phyloP scores from a whole-genome alignment of 2,113 vertebrate genomes.

The Holacanthus passer region DNA sequence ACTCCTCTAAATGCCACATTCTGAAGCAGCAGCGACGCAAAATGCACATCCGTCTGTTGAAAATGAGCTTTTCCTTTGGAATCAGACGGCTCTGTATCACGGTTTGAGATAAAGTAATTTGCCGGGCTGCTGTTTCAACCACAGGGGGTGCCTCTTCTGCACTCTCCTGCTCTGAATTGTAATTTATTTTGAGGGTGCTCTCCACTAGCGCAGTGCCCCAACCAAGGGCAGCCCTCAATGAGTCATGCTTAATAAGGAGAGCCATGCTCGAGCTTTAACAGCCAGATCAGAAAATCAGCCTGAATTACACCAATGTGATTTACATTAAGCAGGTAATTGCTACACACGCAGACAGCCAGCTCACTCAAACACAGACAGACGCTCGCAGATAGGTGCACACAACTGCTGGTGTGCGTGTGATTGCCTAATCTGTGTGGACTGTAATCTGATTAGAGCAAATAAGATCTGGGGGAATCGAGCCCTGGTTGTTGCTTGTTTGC shows the following conservation, averaged over 20 bases:
- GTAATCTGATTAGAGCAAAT: conserved; percentile 83
- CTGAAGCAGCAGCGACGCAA: conserved; percentile 37
- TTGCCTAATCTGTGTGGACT: conserved; percentile 75
- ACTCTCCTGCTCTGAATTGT: conserved; percentile 72
- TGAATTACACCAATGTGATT: conserved; percentile 72
- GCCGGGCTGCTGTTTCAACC: conserved; percentile 64
- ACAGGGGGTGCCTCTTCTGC: conserved; percentile 69
- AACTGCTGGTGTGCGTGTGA: conserved; percentile 59
- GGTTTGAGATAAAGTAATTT: conserved; percentile 75
- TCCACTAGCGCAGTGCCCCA: conserved; percentile 55
- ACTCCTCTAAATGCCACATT: conserved; percentile 47
- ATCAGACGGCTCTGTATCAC: conserved; percentile 53
- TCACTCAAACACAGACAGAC: conserved; percentile 24
- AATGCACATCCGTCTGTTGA: conserved; percentile 60
- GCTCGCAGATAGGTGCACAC: conserved; percentile 37
- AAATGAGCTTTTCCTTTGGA: conserved; percentile 54
- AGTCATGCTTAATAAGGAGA: conserved; percentile 70
- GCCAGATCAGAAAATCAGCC: conserved; percentile 69
- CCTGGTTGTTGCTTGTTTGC: conserved; percentile 39
- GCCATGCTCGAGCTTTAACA: conserved; percentile 41
- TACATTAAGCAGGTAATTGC: conserved; percentile 73
- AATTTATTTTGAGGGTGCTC: conserved; percentile 64
- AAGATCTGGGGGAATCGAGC: conserved; percentile 65
- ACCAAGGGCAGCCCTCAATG: conserved; percentile 69
- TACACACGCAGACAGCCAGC: conserved; percentile 45